phyloP scores from a whole-genome alignment of 2,888 invertebrate species.

The Anorthoa munda region DNA sequence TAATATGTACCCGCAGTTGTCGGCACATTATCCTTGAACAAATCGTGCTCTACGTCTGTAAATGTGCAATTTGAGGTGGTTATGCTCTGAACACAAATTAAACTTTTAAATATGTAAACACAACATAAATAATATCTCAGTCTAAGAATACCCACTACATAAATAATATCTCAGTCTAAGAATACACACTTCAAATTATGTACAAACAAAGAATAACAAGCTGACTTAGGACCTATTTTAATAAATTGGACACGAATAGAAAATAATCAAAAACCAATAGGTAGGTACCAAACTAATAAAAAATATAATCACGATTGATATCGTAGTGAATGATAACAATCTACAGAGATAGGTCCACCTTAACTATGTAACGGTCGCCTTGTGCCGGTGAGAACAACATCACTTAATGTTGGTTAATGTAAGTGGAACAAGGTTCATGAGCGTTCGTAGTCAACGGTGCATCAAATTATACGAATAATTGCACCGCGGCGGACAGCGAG shows the following conservation, averaged over 20 bases:
- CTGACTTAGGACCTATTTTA: background rate
- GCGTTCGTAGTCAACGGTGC: slow-evolving; percentile 82
- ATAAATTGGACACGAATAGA: slow-evolving; percentile 9
- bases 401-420: slow-evolving; percentile 82
- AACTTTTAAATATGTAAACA: slow-evolving; percentile 71
- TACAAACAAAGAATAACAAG: slow-evolving; percentile 14
- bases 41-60: slow-evolving; percentile 81
- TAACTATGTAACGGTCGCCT: slow-evolving; percentile 78
- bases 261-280: slow-evolving; percentile 14
- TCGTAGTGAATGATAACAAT: slow-evolving; percentile 49
- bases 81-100: slow-evolving; percentile 76
- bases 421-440: slow-evolving; percentile 90
- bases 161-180: slow-evolving; percentile 51
- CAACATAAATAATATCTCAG: slow-evolving; percentile 50
- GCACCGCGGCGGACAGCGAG: slow-evolving; percentile 67
- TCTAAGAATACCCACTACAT: slow-evolving; percentile 39
- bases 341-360: slow-evolving; percentile 28
- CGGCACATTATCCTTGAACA: slow-evolving; percentile 81
- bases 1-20: slow-evolving; percentile 58
- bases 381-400: slow-evolving; percentile 79
- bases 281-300: slow-evolving; percentile 17
- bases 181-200: slow-evolving; percentile 8
- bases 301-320: slow-evolving; percentile 54
- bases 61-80: slow-evolving; percentile 81
- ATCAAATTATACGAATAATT: slow-evolving; percentile 81